Evolutionary conservation across 2,797 vertebrate genomes (phyloP), one percentile per base, ranked within the genome.

Genomic region (Podargus strigoides): DNA sequence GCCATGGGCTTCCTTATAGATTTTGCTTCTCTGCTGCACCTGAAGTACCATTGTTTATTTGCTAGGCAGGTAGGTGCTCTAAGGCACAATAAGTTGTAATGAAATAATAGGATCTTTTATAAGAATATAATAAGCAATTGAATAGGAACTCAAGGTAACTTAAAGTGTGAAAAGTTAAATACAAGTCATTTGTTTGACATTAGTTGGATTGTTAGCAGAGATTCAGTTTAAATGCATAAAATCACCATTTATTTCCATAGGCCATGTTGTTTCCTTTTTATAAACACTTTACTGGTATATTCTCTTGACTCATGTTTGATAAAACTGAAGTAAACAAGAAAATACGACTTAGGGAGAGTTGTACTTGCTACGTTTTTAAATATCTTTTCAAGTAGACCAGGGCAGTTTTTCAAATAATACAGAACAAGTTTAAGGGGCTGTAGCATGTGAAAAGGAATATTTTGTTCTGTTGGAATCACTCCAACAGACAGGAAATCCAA

Each of bases 41-140:
- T 46, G 59, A 16, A 0, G 0, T 10, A 5, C n/a, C 22, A 2
- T 0, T 42, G 1, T 15, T 46, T 5, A 0, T n/a, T 49, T 13
- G 13, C 4, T 3, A 7, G 59, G 44, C 76, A 50, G 60, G 36
- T 39, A 46, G 36, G 17, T 76, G 64, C 67, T 55, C 69, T 36
- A 10, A 77, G 53, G 74, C 62, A 60, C 36, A 1, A 5, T 22
- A 36, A 34, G 18, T 9, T 56, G 30, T 62, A 60, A 58, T 19
- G 20, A 75, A 30, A 76, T 24, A 64, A 67, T 39, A 19, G 18
- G 36, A 30, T 59, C 14, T 49, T 52, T 36, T 32, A 36, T 32
- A 55, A 30, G 36, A 59, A 9, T 76, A 13, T n/a, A 58, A 77
- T 27, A n/a, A 70, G 39, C n/a, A 78, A 24, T 30, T 84, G 37